These are phyloP conservation scores for Monoplex corrugatus DNA, from an alignment of 2,888 invertebrate species.

Conservation along the genomic window DNA sequence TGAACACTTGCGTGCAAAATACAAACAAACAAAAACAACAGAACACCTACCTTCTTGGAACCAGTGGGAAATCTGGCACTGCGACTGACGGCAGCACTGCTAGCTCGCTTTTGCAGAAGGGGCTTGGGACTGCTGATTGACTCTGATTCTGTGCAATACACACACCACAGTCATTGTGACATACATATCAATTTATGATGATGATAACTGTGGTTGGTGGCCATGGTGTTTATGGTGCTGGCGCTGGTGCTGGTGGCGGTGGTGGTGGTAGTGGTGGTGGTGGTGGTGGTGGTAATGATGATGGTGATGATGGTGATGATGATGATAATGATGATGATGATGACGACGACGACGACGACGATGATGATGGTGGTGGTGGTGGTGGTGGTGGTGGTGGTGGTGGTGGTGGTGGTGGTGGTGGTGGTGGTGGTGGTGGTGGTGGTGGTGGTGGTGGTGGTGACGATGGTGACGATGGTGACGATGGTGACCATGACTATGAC, in stretches of 20 bases:
- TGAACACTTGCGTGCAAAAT: no score
- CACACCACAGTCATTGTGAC: not conserved
- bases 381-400: slow-evolving; percentile 3
- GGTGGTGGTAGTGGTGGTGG: no score
- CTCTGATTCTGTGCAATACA: not conserved
- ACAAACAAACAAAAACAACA: not conserved
- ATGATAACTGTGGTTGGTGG: no score
- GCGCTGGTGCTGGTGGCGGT: no score
- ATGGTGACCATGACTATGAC: no score
- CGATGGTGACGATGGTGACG: no score
- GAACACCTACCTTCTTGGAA: not conserved
- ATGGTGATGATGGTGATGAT: no score
- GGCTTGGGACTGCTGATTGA: not conserved
- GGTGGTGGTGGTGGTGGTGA: no score
- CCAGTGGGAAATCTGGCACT: not conserved
- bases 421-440: not conserved
- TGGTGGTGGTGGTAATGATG: no score
- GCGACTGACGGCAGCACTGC: not conserved
- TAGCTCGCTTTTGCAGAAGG: slow-evolving; percentile 27
- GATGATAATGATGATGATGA: slow-evolving; percentile 2
- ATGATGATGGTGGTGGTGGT: not conserved
- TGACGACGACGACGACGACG: not conserved
- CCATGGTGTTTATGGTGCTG: no score
- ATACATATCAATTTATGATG: no score
- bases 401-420: not conserved